Percentiles rank a stretch among this genome's conserved stretches.
Evolutionary conservation across 1,140 invertebrate genomes (phyloP).

Genomic region (Maniola jurtina): DNA sequence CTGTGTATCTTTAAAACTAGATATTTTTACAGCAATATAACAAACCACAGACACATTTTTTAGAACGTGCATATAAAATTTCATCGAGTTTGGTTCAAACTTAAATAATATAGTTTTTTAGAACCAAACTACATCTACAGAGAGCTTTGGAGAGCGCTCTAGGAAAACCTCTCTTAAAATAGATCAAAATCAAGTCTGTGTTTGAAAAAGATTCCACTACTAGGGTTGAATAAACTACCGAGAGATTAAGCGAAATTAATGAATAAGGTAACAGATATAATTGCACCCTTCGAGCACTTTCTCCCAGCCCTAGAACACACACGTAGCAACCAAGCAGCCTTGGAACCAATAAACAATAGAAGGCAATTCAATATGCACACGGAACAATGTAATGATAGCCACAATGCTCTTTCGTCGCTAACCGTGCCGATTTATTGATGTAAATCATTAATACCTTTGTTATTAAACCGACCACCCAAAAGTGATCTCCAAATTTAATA

Average conservation of each 20-base stretch:
- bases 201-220: too few species aligned
- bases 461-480: constrained; percentile 52
- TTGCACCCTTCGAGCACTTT: constrained; percentile 30
- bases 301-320: constrained; percentile 49
- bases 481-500: constrained; percentile 42
- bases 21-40: too few species aligned
- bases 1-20: too few species aligned
- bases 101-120: too few species aligned
- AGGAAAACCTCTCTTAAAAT: too few species aligned
- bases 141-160: too few species aligned
- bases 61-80: too few species aligned
- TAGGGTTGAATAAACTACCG: background rate
- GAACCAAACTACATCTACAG: too few species aligned
- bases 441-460: constrained; percentile 67
- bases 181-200: too few species aligned
- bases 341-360: constrained; percentile 62
- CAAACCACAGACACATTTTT: too few species aligned
- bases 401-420: constrained; percentile 74
- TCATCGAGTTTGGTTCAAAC: too few species aligned
- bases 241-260: background rate
- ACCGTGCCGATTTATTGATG: constrained; percentile 72
- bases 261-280: constrained; percentile 18
- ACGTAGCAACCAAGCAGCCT: constrained; percentile 42
- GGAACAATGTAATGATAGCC: constrained; percentile 66
- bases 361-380: constrained; percentile 74